A percentile compares a stretch with the other conserved stretches of the same genome.
Conservation (phyloP, 1,140 invertebrate species). For the Agrilus planipennis region DNA sequence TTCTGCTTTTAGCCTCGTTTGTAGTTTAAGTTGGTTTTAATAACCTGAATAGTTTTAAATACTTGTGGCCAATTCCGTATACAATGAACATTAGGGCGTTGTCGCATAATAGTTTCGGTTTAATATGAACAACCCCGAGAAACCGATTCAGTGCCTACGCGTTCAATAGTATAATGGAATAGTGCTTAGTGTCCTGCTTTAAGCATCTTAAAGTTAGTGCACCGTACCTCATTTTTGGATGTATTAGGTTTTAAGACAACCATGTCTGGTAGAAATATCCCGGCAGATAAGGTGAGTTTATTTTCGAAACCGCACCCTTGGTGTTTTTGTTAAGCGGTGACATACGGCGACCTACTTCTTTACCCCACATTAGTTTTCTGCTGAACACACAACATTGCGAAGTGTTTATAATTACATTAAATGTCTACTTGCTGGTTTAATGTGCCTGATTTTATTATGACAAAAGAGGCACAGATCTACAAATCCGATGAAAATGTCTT, state of each 20-base stretch:
- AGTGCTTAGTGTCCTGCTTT: conserved; percentile 7
- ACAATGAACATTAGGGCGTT: conserved; percentile 1
- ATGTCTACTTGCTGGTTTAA: too few relatives aligned
- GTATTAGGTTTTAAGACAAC: conserved; percentile 7
- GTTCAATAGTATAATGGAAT: conserved; percentile 6
- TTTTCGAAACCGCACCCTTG: conserved; percentile 15
- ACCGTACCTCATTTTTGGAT: conserved; percentile 4
- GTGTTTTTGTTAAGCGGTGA: conserved; percentile 8
- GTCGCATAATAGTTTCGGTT: conserved; percentile 1
- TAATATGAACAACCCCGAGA: too few relatives aligned
- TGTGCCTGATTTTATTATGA: too few relatives aligned
- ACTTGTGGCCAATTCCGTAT: neutral
- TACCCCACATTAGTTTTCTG: conserved; percentile 4
- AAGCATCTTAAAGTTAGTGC: conserved; percentile 2
- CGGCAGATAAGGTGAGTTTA: conserved; percentile 17
- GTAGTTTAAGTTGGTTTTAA: conserved; percentile 75
- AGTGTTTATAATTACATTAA: conserved; percentile 3
- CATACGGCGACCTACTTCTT: conserved; percentile 14
- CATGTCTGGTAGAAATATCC: conserved; percentile 15
- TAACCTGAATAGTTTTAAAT: neutral
- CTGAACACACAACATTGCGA: neutral
- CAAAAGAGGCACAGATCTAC: too few relatives aligned
- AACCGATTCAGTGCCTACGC: conserved; percentile 3
- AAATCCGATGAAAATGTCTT: too few relatives aligned
- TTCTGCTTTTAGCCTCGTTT: too few relatives aligned